These are phyloP conservation scores for Ceryle rudis DNA, from an alignment of 2,797 vertebrate species.

Conservation along the genomic window DNA sequence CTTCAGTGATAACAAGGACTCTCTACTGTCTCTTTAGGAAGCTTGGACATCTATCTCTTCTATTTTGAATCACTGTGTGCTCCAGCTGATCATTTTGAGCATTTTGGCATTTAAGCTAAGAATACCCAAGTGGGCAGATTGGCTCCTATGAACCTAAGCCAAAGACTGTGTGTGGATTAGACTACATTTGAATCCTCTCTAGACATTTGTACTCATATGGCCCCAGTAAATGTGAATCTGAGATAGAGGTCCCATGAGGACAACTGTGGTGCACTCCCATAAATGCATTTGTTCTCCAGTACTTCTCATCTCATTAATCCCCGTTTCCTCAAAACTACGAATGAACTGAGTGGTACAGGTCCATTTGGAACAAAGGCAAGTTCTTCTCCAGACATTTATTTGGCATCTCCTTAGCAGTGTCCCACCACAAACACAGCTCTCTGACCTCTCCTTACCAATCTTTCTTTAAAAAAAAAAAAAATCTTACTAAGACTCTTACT, in stretches of 20 bases:
- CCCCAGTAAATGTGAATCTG: neutral
- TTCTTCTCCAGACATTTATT: neutral
- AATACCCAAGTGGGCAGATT: neutral
- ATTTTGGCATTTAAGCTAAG: neutral
- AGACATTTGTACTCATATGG: neutral
- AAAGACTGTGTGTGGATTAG: neutral
- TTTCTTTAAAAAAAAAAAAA: neutral
- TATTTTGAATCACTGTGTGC: neutral
- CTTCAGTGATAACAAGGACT: neutral
- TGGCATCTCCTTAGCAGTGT: neutral
- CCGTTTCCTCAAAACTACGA: neutral
- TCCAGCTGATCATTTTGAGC: neutral
- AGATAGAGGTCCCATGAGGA: neutral
- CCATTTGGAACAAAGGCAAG: neutral
- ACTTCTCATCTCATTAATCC: neutral
- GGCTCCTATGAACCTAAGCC: neutral
- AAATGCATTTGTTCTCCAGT: neutral
- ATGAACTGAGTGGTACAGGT: neutral
- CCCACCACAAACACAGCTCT: neutral
- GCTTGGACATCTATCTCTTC: neutral
- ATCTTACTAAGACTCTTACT: neutral
- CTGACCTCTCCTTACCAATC: neutral
- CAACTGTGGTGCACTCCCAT: accelerated
- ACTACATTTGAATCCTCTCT: neutral
- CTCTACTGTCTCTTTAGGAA: neutral